Base-by-base conservation (phyloP, 2,888 invertebrate genomes). In the Chorisops tibialis region DNA sequence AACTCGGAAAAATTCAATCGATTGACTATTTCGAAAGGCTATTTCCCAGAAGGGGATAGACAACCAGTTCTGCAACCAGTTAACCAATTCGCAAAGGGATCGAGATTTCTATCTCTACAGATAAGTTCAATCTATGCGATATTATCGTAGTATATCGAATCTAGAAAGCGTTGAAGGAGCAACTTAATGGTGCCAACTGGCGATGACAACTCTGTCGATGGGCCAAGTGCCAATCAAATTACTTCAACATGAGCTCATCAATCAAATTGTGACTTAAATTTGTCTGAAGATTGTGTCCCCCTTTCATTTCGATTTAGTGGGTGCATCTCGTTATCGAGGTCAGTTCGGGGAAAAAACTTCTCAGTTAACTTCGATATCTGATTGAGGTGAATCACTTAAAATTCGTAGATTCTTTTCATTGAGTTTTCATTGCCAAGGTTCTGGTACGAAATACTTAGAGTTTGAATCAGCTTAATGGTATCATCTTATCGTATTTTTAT, bases 171-270 rank as follows among this genome's bases (percentile, higher is more conserved):
- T 38, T 59, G 39, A 59, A 59, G 49, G 49, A 38, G 47, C 39
- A 39, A 37, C 7, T 16, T 35, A 30, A 51, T 37, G 14, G 35
- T 24, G 37, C 35, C 37, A 4, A 51, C 22, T 24, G 48, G 14
- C 9, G 5, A 9, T 30, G 30, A 30, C 30, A 30, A 30, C 30
- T n/a, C n/a, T 30, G 41, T 18, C 50, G 45, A 51, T 61, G 51
- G 61, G 61, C 61, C 50, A 61, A 61, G 61, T 59, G 62, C 60
- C 56, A 63, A 63, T 61, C 56, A 45, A 63, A 63, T 63, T 56
- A 63, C 38, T 56, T 21, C 35, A n/a, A 56, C 41, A 63, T 63
- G 63, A 63, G 63, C 45, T 48, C 56, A 63, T 63, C 63, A 56
- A 63, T 63, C 63, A 60, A 52, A 54, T 43, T 24, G 12, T 22